phyloP scores from a whole-genome alignment of 2,113 vertebrate species.

The Gila orcuttii region DNA sequence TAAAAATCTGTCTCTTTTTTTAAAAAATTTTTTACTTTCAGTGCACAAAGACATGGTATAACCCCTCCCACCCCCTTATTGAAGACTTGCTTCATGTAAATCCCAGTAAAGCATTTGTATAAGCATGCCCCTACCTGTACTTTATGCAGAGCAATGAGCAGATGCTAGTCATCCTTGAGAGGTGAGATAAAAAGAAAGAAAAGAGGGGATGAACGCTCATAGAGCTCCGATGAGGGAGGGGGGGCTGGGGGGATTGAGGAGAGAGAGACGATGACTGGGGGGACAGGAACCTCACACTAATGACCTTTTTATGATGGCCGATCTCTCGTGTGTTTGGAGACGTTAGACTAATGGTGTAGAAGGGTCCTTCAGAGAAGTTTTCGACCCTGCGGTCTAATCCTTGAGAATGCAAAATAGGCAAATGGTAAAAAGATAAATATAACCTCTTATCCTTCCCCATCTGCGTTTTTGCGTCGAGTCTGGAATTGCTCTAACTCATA shows the following conservation, averaged over 20 bases:
- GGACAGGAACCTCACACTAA: slow-evolving; percentile 64
- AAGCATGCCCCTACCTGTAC: slow-evolving; percentile 72
- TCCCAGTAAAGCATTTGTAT: slow-evolving; percentile 2
- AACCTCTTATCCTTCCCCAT: slow-evolving; percentile 22
- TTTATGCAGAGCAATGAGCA: slow-evolving; percentile 77
- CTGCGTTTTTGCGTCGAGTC: background rate
- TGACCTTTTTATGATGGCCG: slow-evolving; percentile 62
- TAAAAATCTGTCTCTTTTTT: background rate
- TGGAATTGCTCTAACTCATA: slow-evolving; percentile 5
- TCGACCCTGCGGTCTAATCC: background rate
- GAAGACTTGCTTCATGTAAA: slow-evolving; percentile 5
- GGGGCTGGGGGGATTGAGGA: slow-evolving; percentile 38
- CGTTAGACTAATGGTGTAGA: background rate
- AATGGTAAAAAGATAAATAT: slow-evolving; percentile 32
- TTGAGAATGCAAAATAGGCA: slow-evolving; percentile 26
- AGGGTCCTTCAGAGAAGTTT: slow-evolving; percentile 5
- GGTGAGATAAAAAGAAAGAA: slow-evolving; percentile 48
- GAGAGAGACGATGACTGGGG: slow-evolving; percentile 54
- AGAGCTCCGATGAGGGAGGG: slow-evolving; percentile 42
- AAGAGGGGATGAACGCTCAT: slow-evolving; percentile 42
- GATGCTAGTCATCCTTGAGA: slow-evolving; percentile 73
- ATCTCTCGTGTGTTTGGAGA: background rate
- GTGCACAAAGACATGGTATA: background rate
- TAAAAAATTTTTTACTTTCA: background rate
- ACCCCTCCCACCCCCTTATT: background rate